Base-by-base conservation (phyloP, 37 sponge, comb jelly and placozoan genomes). In the Crambe crambe region DNA sequence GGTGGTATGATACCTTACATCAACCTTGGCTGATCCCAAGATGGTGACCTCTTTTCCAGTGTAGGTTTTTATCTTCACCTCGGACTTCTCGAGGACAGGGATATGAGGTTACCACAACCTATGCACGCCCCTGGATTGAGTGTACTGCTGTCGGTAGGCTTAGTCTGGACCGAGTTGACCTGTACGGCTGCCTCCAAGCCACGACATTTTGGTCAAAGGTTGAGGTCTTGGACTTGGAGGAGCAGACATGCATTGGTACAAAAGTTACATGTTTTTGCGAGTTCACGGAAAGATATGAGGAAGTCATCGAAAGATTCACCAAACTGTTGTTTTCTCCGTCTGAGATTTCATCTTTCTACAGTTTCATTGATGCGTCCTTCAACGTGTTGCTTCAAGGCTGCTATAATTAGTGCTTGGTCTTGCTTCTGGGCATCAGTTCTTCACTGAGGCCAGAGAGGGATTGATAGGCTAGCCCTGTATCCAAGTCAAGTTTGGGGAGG, bases 361-460 rank as follows among this genome's bases (percentile, higher is more conserved):
- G 65, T 63, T 23, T 63, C 65, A 23, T 63, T 63, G 65, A 63
- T 27, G 15, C 26, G 65, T 25, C 65, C 65, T 63, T 54, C 56
- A 18, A 63, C 26, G 65, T 63, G 26, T 15, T 23, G 65, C 27
- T 63, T 63, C 65, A 63, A 23, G 20, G 65, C 65, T 12, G 26
- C 26, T 26, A 63, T 63, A 9, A 63, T 63, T 23, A 26, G 65
- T 15, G 65, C 65, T 63, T 63, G 65, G n/a, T 63, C 65, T 27
- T 63, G 9, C 26, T 23, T 63, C 27, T 63, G 26, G n/a, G 21
- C 65, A 63, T 18, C 18, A 18, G 65, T 23, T 63, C 65, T 26
- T 8, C 65, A 63, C 65, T 63, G 65, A 63, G 65, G 65, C 65
- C 65, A 15, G 65, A 63, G 26, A 63, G 27, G 20, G 65, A 63